phyloP scores from a whole-genome alignment of 2,888 invertebrate genomes.

The Bellardia pandia region DNA sequence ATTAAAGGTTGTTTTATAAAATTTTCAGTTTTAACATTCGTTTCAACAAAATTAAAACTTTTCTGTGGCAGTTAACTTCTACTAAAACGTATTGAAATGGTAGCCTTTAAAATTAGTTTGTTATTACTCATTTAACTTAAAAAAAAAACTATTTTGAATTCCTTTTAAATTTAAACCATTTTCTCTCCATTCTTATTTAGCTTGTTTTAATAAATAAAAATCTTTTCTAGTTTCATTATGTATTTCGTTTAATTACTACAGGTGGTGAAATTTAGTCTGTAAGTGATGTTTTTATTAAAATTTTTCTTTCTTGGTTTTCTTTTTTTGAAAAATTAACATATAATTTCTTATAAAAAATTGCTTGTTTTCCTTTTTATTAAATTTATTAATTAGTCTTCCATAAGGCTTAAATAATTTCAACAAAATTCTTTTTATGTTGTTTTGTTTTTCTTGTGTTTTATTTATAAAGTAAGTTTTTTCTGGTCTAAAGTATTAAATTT shows the following conservation, averaged over 20 bases:
- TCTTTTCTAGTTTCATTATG: neutral
- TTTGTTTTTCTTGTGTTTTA: constrained; percentile 2
- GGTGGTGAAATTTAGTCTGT: constrained; percentile 67
- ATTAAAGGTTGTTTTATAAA: neutral
- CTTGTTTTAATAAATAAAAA: neutral
- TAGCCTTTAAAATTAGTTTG: too few species aligned
- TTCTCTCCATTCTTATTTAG: too few species aligned
- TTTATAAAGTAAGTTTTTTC: constrained; percentile 34
- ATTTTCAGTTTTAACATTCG: neutral
- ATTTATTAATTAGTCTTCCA: constrained; percentile 53
- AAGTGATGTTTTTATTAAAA: constrained; percentile 28
- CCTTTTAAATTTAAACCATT: neutral
- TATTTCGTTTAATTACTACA: constrained; percentile 31
- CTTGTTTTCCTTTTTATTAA: constrained; percentile 20
- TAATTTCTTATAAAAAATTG: constrained; percentile 60
- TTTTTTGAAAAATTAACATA: constrained; percentile 35
- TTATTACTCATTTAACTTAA: too few species aligned
- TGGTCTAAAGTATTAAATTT: constrained; percentile 46
- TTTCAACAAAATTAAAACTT: too few species aligned
- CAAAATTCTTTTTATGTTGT: constrained; percentile 27
- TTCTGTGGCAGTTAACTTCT: too few species aligned
- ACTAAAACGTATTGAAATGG: too few species aligned
- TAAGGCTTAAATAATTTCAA: constrained; percentile 61
- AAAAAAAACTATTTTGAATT: too few species aligned
- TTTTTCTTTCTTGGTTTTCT: constrained; percentile 23